Base-by-base conservation (phyloP, 2,113 vertebrate species). In the Alexandromys fortis region DNA sequence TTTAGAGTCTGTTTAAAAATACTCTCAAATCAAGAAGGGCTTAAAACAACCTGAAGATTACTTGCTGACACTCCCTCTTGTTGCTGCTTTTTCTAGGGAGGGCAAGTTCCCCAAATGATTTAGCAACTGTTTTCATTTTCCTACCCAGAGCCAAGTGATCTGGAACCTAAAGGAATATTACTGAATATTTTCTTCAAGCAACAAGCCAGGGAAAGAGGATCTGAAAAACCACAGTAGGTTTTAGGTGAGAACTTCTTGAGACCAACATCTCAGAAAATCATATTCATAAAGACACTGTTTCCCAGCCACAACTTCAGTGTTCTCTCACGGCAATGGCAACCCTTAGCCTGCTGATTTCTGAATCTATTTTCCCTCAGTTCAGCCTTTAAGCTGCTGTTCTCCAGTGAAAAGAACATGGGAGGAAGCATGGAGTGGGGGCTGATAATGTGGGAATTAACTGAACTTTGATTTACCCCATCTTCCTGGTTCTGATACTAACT, bases 181-280 rank as follows among this genome's bases (percentile, higher is more conserved):
- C 38, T 96, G 83, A 61, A n/a, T 68, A 87, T 94, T 92, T 95
- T 85, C 16, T 24, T 90, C 21, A 86, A 94, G 70, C 65, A 96
- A 70, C 63, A 96, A 94, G 11, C 49, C 65, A 94, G 47, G 73
- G 22, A 90, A 78, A 75, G n/a, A 12, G 58, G 91, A 81, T 81
- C 26, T 96, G 91, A 96, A 94, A 95, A 49, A 85, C 65, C 55
- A 85, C 45, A 94, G 86, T 78, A 91, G 65, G 35, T 67, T 95
- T 94, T 89, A 91, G 73, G 93, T 91, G 65, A 95, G 89, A 95
- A 94, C 78, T 96, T 96, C 21, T 65, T 92, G n/a, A 35, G 49
- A 72, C 70, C 91, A 93, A n/a, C 35, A 21, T 96, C 49, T 49
- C 95, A 72, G 52, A 72, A 97, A 95, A 78, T 77, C 73, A 89